phyloP scores from a whole-genome alignment of 2,888 invertebrate species.

The Xanthorhoe designata region DNA sequence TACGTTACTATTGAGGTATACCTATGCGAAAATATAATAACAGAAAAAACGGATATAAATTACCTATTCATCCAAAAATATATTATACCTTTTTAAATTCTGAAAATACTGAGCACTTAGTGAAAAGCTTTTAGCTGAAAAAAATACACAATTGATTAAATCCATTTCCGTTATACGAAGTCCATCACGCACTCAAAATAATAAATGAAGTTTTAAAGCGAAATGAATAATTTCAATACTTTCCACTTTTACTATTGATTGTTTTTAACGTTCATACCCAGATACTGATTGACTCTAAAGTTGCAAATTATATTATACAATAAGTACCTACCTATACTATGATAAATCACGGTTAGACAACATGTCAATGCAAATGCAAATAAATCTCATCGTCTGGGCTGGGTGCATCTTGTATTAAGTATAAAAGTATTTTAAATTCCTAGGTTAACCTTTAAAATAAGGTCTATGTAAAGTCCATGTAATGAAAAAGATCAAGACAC shows the following conservation, averaged over 20 bases:
- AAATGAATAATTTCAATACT: slow-evolving; percentile 19
- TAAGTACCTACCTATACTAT: no score
- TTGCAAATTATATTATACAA: no score
- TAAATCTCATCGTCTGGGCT: no score
- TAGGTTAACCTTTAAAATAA: no score
- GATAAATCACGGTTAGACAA: no score
- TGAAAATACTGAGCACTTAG: not conserved
- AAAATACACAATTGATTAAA: not conserved
- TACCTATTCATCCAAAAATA: not conserved
- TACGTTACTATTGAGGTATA: not conserved
- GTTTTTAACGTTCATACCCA: slow-evolving; percentile 26
- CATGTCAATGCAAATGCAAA: no score
- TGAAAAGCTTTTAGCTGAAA: not conserved
- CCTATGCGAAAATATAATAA: not conserved
- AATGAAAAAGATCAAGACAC: no score
- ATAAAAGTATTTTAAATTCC: no score
- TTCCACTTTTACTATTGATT: slow-evolving; percentile 25
- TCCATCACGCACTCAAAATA: slow-evolving; percentile 3
- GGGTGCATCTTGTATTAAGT: no score
- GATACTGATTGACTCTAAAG: no score
- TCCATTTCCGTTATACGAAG: not conserved
- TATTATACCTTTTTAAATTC: not conserved
- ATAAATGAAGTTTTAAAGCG: slow-evolving; percentile 9
- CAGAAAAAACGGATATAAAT: not conserved
- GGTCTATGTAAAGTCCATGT: no score